phyloP scores from a whole-genome alignment of 2,113 vertebrate genomes.

The Dolichallabes microphthalmus region DNA sequence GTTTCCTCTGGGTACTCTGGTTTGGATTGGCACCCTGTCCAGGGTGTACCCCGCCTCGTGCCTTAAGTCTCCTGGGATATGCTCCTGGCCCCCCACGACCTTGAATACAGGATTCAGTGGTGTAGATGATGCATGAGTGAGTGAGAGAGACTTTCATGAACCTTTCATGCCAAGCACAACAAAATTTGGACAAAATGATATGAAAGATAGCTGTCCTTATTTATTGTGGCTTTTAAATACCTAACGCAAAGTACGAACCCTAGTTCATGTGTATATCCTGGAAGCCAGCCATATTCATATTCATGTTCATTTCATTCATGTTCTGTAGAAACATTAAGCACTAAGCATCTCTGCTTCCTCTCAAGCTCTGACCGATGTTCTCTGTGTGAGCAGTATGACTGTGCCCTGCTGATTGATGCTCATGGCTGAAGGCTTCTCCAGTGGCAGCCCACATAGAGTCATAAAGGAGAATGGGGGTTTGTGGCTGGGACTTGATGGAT shows the following conservation, averaged over 20 bases:
- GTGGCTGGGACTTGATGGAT: conserved; percentile 30
- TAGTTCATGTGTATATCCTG: neutral
- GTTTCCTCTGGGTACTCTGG: too few relatives aligned
- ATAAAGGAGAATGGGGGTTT: conserved; percentile 27
- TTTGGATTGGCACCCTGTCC: too few relatives aligned
- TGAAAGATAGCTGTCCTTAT: neutral
- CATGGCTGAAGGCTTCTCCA: conserved; percentile 35
- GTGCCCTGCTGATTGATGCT: conserved; percentile 7
- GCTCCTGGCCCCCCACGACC: too few relatives aligned
- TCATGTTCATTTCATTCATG: too few relatives aligned
- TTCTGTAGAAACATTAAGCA: neutral
- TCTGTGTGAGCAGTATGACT: conserved; percentile 10
- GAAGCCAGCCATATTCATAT: neutral
- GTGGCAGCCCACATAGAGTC: conserved; percentile 19
- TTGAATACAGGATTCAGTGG: too few relatives aligned
- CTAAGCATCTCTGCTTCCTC: neutral
- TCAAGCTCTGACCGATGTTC: conserved; percentile 20
- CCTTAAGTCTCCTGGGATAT: too few relatives aligned
- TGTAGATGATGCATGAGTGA: too few relatives aligned
- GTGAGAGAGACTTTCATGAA: neutral
- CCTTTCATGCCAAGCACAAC: neutral
- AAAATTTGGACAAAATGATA: neutral
- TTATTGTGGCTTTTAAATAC: neutral
- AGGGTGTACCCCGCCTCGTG: too few relatives aligned
- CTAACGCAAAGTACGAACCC: neutral